Base-by-base conservation (phyloP, 2,113 vertebrate species). In the Castor canadensis region DNA sequence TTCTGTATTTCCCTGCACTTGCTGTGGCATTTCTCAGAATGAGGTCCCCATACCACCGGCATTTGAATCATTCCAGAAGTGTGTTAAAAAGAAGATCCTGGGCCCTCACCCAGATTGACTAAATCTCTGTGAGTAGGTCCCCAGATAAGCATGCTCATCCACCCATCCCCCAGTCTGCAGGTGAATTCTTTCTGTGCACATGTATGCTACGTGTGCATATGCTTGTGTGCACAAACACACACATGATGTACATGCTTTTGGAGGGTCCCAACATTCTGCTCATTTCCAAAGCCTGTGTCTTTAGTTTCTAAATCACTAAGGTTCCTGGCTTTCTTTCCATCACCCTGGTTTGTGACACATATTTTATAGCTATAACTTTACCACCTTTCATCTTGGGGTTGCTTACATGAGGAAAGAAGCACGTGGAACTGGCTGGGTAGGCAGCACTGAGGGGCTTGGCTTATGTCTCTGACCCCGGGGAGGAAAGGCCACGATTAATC, bases 31-130 rank as follows among this genome's bases (percentile, higher is more conserved):
- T 81, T 87, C 49, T 71, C 58, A 82, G 86, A 91, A 81, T 35
- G 54, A 87, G 30, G 30, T 62, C 75, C 56, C 52, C 52, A 80
- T 58, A 87, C 15, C 45, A 67, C 89, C 80, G 91, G 87, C 40
- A 80, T 56, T 80, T 66, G 66, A 69, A 75, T 79, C 83, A 58
- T 47, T 96, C 87, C 87, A 89, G 72, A 94, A 87, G 40, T 75
- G 62, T 91, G 47, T 89, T 91, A 89, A 60, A 77, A 86, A 87
- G 56, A 40, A 93, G 35, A 58, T 49, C 77, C 89, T 91, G 92
- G 52, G 83, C 24, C 9, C 35, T 4, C 6, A 32, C 35, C 43
- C 56, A 79, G 49, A 47, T n/a, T 56, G 64, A 35, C 87, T 83
- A 77, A 84, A 43, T 71, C 66, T 95, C 80, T 17, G 40, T 49